Evolutionary conservation across 1,140 invertebrate species (phyloP), one percentile per base, ranked within the genome.

Genomic region (Drosophila pseudoobscura): DNA sequence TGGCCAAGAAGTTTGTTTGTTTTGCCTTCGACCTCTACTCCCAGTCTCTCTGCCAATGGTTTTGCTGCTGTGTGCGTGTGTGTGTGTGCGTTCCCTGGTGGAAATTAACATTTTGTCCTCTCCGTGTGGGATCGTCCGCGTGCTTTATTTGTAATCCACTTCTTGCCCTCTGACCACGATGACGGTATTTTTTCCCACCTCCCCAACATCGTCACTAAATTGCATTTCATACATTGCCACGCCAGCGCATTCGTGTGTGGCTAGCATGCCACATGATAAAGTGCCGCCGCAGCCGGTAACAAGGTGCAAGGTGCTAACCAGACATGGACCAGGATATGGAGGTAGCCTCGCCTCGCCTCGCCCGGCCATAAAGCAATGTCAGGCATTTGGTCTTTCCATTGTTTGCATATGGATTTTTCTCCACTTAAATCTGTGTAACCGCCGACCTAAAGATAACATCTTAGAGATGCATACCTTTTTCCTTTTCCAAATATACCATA

Each of bases 141-240:
- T 63, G 62, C 70, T 75, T 79, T 77, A 68, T 75, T 70, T 78
- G 74, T 80, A 75, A 80, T 53, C 60, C 68, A 45, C 57, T 78
- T 47, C 53, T 58, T 26, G 49, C 50, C 45, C 44, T 69, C 17
- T 54, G 53, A 64, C 62, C 56, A 43, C 35, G 15, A n/a, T 20
- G 43, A 50, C 60, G 63, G 35, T 58, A 45, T 24, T 64, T 65
- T 55, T 63, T 54, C 31, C 6, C 20, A 13, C 45, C 22, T 6
- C 13, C 15, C 41, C 29, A 2, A 20, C 56, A 35, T 53, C 46
- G 66, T 51, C 59, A 47, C 59, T 49, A 78, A 82, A 87, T 83
- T 84, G 62, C 73, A 88, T 54, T 68, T 70, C 76, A 82, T 82
- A 87, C 78, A 83, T 77, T 83, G 69, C 35, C 20, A 24, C 8